phyloP scores from a whole-genome alignment of 2,888 invertebrate genomes.

The Synanthedon formicaeformis region DNA sequence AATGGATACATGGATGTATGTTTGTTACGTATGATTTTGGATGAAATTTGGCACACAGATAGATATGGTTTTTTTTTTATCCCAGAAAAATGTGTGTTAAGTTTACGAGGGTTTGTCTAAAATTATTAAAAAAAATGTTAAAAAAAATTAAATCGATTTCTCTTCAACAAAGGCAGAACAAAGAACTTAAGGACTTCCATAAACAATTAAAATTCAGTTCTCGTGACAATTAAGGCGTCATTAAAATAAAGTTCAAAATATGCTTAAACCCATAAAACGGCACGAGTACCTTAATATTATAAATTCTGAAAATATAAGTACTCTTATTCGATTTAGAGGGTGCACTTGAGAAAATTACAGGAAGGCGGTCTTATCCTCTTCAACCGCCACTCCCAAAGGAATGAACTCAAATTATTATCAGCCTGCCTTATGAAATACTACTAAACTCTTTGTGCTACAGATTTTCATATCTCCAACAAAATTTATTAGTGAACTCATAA shows the following conservation, averaged over 20 bases:
- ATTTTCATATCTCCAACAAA: not conserved
- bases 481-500: too few species aligned
- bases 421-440: slow-evolving; percentile 20
- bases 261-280: slow-evolving; percentile 32
- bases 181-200: slow-evolving; percentile 5
- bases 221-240: not conserved
- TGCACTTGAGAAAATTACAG: slow-evolving; percentile 62
- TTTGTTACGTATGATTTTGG: too few species aligned
- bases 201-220: not conserved
- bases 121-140: too few species aligned
- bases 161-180: too few species aligned
- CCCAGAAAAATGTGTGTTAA: too few species aligned
- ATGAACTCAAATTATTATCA: slow-evolving; percentile 56
- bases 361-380: slow-evolving; percentile 57
- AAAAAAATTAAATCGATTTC: too few species aligned
- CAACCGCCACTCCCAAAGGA: slow-evolving; percentile 50
- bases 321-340: slow-evolving; percentile 54
- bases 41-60: too few species aligned
- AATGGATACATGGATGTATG: too few species aligned
- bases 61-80: too few species aligned
- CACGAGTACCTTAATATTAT: slow-evolving; percentile 62
- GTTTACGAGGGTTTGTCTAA: too few species aligned
- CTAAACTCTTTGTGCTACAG: not conserved
- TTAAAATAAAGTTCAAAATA: not conserved
- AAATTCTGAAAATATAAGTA: slow-evolving; percentile 59